Base-by-base conservation (phyloP, 1,140 invertebrate species). In the Diorhabda sublineata region DNA sequence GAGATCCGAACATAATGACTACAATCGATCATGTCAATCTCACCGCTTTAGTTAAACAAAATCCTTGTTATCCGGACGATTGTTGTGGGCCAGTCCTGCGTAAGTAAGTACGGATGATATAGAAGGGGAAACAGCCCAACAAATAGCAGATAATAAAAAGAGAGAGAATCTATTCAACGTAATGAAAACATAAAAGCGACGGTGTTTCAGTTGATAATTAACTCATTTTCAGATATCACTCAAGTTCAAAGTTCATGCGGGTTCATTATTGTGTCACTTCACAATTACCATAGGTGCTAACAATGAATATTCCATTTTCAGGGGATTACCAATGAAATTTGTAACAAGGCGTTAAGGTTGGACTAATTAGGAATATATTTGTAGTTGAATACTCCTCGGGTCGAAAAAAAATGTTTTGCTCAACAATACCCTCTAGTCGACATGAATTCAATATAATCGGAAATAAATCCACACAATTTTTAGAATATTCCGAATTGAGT, bases 191-290 rank as follows among this genome's bases (percentile, higher is more conserved):
- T 52, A 52, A 52, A 52, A 52, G 47, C 6, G 26, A 26, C 26
- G 26, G 26, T 26, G 26, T 26, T 26, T 26, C 26, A 52, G n/a
- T 52, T 52, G 6, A 52, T 52, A 52, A 52, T 52, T 52, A 52
- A 8, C 47, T 52, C 47, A n/a, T 52, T 52, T 52, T 52, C n/a
- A 52, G 47, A 52, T 52, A 52, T 52, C 47, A 52, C 47, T 52
- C 6, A 52, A n/a, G 47, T n/a, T 52, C 47, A 52, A 52, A 52
- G 47, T 4, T 52, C 47, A 52, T 52, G 47, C 47, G 47, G 47
- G 47, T 4, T n/a, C 47, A 52, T 52, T 52, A n/a, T 52, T 52
- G 47, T 52, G 6, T n/a, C n/a, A 4, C 47, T 52, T n/a, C n/a
- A 4, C 3, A 52, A 2, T 52, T 52, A 52, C 47, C n/a, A n/a